Conservation (phyloP, 2,888 invertebrate species). For the Brachyptera putata region DNA sequence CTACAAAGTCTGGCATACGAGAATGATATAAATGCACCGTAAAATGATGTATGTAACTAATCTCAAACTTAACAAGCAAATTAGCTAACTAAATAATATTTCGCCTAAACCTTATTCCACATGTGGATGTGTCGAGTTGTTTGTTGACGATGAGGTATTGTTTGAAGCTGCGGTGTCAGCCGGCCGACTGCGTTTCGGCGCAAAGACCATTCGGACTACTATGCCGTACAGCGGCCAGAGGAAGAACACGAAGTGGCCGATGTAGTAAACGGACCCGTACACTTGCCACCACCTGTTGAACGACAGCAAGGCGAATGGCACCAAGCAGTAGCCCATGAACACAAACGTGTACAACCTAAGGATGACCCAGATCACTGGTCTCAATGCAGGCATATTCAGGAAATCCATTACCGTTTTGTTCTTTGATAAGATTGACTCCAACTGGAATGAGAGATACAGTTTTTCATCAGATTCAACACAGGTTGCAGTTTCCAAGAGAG, state of each 20-base stretch:
- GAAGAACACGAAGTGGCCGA: conserved; percentile 63
- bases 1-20: too few relatives aligned
- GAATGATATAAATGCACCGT: too few relatives aligned
- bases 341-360: conserved; percentile 70
- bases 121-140: too few relatives aligned
- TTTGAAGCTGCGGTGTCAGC: too few relatives aligned
- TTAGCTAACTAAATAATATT: too few relatives aligned
- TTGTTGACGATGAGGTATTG: too few relatives aligned
- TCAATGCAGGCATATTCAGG: conserved; percentile 45
- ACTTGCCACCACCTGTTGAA: conserved; percentile 64
- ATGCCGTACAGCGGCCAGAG: conserved; percentile 57
- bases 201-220: conserved; percentile 38
- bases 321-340: conserved; percentile 79
- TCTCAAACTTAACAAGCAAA: too few relatives aligned
- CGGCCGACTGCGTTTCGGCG: too few relatives aligned
- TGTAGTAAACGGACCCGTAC: conserved; percentile 61
- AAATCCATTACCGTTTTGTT: conserved; percentile 44
- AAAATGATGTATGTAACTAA: too few relatives aligned
- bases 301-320: conserved; percentile 68
- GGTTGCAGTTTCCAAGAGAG: not conserved
- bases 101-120: too few relatives aligned
- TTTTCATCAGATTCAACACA: conserved; percentile 1
- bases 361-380: conserved; percentile 52
- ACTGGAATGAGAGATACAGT: too few relatives aligned
- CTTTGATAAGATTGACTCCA: conserved; percentile 33